A percentile compares a stretch with the other conserved stretches of the same genome.
Evolutionary conservation across 64 coral and sea anemone genomes (phyloP).

Genomic region (Platygyra sinensis): DNA sequence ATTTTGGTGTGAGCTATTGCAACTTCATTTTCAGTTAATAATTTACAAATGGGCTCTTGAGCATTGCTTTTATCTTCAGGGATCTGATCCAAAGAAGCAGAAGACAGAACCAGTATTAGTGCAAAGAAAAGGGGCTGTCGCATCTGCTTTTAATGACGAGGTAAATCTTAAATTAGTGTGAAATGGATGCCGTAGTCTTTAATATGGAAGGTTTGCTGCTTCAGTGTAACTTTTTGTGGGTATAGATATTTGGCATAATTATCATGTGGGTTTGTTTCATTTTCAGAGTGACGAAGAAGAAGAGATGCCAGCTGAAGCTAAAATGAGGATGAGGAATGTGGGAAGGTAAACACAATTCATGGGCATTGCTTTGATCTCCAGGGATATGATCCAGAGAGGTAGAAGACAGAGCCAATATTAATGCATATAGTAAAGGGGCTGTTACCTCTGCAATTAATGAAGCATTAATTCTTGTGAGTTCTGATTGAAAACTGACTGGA

Average conservation of each 20-base stretch:
- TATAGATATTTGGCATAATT: background rate
- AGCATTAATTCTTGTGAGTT: background rate
- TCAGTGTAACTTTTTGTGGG: no score
- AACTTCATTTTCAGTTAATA: no score
- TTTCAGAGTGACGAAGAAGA: slow-evolving; percentile 97
- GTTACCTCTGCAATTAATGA: slow-evolving; percentile 78
- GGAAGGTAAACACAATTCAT: slow-evolving; percentile 56
- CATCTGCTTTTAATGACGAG: slow-evolving; percentile 86
- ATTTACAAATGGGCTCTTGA: no score
- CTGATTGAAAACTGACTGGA: background rate
- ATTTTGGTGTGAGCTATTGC: no score
- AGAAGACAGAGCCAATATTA: slow-evolving; percentile 61
- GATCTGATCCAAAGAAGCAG: slow-evolving; percentile 75
- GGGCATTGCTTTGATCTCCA: slow-evolving; percentile 10
- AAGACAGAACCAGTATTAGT: slow-evolving; percentile 64
- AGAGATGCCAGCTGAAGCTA: slow-evolving; percentile 95
- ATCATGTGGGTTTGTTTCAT: background rate
- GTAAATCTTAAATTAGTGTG: background rate
- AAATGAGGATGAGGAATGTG: slow-evolving; percentile 99
- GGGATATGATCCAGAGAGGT: slow-evolving; percentile 76
- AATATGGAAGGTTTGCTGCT: background rate
- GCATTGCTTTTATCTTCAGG: slow-evolving; percentile 46
- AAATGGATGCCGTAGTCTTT: background rate
- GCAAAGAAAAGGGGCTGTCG: slow-evolving; percentile 73
- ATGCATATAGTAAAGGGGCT: slow-evolving; percentile 54